Percentiles rank a stretch among this genome's conserved stretches.
These are phyloP conservation scores for Elgaria multicarinata DNA, from an alignment of 2,113 vertebrate genomes.

Conservation along the genomic window DNA sequence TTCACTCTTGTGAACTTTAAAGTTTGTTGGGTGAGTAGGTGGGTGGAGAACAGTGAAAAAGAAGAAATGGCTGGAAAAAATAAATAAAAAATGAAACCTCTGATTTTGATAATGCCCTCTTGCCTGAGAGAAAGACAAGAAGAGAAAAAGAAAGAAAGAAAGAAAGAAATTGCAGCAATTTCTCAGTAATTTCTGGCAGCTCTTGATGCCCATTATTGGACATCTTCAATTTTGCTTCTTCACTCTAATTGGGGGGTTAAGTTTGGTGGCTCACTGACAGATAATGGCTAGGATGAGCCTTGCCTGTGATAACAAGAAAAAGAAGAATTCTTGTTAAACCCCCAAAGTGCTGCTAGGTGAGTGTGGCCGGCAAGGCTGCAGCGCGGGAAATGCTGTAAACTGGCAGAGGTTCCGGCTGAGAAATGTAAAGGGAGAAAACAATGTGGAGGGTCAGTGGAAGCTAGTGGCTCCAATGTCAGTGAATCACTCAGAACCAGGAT, in stretches of 20 bases:
- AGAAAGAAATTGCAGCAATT: conserved; percentile 1
- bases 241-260: conserved; percentile 11
- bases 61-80: background rate
- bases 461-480: no score
- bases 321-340: background rate
- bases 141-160: no score
- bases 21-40: background rate
- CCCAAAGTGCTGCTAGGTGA: background rate
- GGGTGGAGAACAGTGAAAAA: background rate
- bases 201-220: conserved; percentile 4
- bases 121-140: background rate
- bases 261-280: background rate
- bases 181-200: background rate
- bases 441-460: no score
- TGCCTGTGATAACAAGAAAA: background rate
- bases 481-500: no score
- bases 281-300: background rate
- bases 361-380: background rate
- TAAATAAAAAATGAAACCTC: background rate
- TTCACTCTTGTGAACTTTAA: background rate
- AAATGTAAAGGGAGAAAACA: background rate
- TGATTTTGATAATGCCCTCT: background rate
- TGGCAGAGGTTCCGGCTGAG: background rate
- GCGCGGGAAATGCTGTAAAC: no score
- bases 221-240: conserved; percentile 13